A percentile compares a stretch with the other conserved stretches of the same genome.
Conservation (phyloP, 2,797 vertebrate species). For the Sebastes cheni region DNA sequence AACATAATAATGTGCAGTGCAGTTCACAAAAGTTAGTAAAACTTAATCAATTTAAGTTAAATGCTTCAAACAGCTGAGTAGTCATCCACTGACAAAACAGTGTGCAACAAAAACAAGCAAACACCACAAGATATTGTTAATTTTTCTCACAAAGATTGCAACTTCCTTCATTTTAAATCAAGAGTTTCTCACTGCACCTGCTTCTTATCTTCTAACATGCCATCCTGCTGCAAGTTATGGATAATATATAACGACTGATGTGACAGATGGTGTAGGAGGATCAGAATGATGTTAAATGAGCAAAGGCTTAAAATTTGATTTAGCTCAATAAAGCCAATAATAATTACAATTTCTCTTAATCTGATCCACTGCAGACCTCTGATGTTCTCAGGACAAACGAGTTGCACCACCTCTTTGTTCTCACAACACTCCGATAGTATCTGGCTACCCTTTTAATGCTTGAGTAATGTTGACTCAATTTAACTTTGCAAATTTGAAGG, state of each 20-base stretch:
- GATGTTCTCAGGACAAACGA: neutral
- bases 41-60: neutral
- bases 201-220: neutral
- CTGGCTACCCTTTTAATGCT: neutral
- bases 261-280: neutral
- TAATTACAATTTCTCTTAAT: neutral
- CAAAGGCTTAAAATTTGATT: neutral
- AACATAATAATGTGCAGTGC: neutral
- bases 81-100: neutral
- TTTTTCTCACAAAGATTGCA: neutral
- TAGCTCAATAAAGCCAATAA: neutral
- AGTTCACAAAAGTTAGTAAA: neutral
- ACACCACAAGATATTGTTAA: neutral
- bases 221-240: neutral
- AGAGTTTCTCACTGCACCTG: neutral
- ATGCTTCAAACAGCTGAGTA: neutral
- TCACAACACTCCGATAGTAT: neutral
- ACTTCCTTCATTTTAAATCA: neutral
- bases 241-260: neutral
- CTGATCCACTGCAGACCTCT: neutral
- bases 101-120: neutral
- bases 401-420: too few species aligned
- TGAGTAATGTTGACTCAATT: neutral
- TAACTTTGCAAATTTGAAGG: neutral
- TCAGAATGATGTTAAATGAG: neutral